A percentile compares a stretch with the other conserved stretches of the same genome.
These are phyloP conservation scores for Meiosimyza decipiens DNA, from an alignment of 2,888 invertebrate genomes.

Conservation along the genomic window DNA sequence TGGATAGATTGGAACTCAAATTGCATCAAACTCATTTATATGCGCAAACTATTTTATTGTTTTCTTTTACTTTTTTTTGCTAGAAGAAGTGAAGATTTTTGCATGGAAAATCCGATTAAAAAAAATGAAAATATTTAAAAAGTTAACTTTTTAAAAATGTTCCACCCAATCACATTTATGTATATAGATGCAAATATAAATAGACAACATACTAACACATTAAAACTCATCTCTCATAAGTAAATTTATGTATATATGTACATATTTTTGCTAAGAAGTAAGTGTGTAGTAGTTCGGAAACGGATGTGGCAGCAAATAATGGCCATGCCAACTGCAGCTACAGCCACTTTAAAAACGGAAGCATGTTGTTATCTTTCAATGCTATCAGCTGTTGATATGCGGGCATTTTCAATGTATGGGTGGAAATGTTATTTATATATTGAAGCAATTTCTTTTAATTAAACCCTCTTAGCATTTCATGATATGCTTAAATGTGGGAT, in stretches of 20 bases:
- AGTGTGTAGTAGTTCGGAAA: conserved; percentile 16
- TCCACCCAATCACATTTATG: too few relatives aligned
- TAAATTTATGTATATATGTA: not conserved
- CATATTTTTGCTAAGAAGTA: not conserved
- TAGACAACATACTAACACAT: conserved; percentile 1
- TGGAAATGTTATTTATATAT: not conserved
- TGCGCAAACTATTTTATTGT: too few relatives aligned
- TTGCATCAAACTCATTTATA: too few relatives aligned
- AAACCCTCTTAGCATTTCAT: too few relatives aligned
- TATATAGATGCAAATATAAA: not conserved
- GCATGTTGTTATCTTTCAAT: conserved; percentile 20
- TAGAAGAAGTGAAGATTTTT: too few relatives aligned
- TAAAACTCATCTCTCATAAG: not conserved
- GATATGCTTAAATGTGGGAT: too few relatives aligned
- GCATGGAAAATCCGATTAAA: too few relatives aligned
- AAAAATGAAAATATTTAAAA: too few relatives aligned
- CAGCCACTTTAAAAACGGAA: conserved; percentile 21
- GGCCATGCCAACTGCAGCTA: conserved; percentile 21
- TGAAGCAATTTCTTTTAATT: too few relatives aligned
- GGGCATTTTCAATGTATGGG: not conserved
- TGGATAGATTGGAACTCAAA: too few relatives aligned
- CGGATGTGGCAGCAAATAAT: conserved; percentile 23
- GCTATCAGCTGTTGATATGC: conserved; percentile 21
- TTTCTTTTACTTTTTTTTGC: too few relatives aligned
- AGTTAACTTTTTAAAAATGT: too few relatives aligned